Evolutionary conservation across 2,113 vertebrate genomes (phyloP).

Genomic region (Mormyrus iriodes): DNA sequence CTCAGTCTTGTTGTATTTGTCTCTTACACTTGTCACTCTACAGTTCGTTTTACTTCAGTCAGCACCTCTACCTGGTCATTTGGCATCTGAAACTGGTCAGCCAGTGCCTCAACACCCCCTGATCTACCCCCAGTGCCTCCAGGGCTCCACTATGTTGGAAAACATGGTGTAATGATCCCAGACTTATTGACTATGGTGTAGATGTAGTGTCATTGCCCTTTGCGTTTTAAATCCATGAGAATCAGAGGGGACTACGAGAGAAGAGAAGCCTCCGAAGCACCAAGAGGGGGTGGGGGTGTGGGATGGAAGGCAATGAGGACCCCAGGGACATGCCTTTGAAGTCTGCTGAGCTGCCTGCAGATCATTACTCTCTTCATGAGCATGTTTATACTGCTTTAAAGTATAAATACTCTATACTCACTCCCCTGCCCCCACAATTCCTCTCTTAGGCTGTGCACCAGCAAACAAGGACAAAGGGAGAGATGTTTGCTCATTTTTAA

Average conservation of each 20-base stretch:
- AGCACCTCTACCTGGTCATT: neutral
- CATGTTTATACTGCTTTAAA: constrained; percentile 6
- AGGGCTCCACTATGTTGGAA: no score
- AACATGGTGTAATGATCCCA: neutral
- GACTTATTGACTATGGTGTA: neutral
- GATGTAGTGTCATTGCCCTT: neutral
- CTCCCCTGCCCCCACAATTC: neutral
- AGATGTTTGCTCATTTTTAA: constrained; percentile 3
- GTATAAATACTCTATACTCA: constrained; percentile 3
- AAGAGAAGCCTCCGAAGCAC: constrained; percentile 4
- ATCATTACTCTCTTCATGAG: constrained; percentile 5
- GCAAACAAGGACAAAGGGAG: neutral
- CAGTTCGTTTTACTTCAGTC: neutral
- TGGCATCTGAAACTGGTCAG: neutral
- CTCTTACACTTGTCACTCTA: neutral
- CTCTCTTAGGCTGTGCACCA: neutral
- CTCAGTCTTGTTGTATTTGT: neutral
- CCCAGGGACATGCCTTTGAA: constrained; percentile 13
- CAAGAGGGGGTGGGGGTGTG: neutral
- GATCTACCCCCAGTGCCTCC: neutral
- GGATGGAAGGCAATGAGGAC: neutral
- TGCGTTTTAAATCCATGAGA: neutral
- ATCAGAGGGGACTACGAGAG: neutral
- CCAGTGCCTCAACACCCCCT: neutral
- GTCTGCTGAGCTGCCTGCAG: neutral